Conservation (phyloP, 1,140 invertebrate genomes). For the Hyphantria cunea region DNA sequence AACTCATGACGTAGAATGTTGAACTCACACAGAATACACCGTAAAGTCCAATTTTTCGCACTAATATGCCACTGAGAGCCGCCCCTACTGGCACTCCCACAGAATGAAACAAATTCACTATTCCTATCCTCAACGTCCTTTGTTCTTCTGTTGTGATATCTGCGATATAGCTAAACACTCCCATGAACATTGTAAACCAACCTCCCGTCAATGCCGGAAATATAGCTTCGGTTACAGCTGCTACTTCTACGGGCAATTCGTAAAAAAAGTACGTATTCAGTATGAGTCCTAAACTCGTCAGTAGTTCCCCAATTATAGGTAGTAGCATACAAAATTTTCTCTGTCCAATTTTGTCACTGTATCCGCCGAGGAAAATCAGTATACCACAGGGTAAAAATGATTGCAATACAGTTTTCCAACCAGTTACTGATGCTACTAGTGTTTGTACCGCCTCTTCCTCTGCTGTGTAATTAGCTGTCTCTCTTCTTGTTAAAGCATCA, state of each 20-base stretch:
- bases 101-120: conserved; percentile 91
- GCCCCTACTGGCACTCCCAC: conserved; percentile 90
- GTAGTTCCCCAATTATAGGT: conserved; percentile 90
- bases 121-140: conserved; percentile 91
- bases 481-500: conserved; percentile 85
- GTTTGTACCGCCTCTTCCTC: conserved; percentile 89
- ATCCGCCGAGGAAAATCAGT: conserved; percentile 90
- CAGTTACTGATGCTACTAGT: conserved; percentile 88
- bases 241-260: conserved; percentile 89
- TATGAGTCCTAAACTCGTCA: conserved; percentile 89
- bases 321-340: conserved; percentile 93
- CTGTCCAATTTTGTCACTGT: conserved; percentile 88
- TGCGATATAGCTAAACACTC: conserved; percentile 93
- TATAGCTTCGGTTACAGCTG: conserved; percentile 88
- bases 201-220: conserved; percentile 91
- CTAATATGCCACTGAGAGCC: conserved; percentile 87
- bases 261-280: conserved; percentile 90
- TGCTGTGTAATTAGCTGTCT: conserved; percentile 86
- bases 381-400: conserved; percentile 88
- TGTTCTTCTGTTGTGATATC: conserved; percentile 91
- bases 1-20: conserved; percentile 87
- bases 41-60: conserved; percentile 89
- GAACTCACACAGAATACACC: conserved; percentile 90
- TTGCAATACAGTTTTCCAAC: conserved; percentile 91
- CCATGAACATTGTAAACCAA: conserved; percentile 94